Evolutionary conservation across 2,888 invertebrate genomes (phyloP).

Genomic region (Mythimna loreyi): DNA sequence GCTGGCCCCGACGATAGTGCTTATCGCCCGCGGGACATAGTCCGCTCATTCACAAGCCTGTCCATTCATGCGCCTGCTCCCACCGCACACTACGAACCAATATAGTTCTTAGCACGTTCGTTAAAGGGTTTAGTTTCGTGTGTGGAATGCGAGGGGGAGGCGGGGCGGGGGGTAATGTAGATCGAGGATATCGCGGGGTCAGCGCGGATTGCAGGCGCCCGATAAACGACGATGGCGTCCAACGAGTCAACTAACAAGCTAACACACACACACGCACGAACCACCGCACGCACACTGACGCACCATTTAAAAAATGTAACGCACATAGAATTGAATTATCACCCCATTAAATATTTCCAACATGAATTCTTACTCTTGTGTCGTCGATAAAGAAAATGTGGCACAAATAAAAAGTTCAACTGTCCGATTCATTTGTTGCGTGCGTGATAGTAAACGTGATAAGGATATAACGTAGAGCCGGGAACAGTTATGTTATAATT

Average conservation of each 20-base stretch:
- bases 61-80: constrained; percentile 88
- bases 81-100: constrained; percentile 67
- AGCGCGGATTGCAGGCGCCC: constrained; percentile 90
- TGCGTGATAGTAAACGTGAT: constrained; percentile 79
- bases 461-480: constrained; percentile 76
- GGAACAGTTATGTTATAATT: constrained; percentile 71
- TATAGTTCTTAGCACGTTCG: constrained; percentile 75
- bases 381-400: constrained; percentile 69
- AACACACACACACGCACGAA: constrained; percentile 66
- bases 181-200: constrained; percentile 90
- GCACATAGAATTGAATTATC: constrained; percentile 65
- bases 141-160: constrained; percentile 63
- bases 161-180: constrained; percentile 83
- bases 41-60: constrained; percentile 90
- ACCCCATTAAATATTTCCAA: constrained; percentile 66
- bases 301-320: constrained; percentile 54
- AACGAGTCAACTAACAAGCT: constrained; percentile 74
- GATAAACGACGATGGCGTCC: constrained; percentile 84
- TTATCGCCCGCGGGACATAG: constrained; percentile 89
- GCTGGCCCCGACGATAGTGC: constrained; percentile 89
- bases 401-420: constrained; percentile 72
- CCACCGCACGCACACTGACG: constrained; percentile 26
- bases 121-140: constrained; percentile 75
- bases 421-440: constrained; percentile 79
- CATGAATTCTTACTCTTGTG: constrained; percentile 66